phyloP scores from a whole-genome alignment of 2,888 invertebrate genomes.

The Helobdella robusta region DNA sequence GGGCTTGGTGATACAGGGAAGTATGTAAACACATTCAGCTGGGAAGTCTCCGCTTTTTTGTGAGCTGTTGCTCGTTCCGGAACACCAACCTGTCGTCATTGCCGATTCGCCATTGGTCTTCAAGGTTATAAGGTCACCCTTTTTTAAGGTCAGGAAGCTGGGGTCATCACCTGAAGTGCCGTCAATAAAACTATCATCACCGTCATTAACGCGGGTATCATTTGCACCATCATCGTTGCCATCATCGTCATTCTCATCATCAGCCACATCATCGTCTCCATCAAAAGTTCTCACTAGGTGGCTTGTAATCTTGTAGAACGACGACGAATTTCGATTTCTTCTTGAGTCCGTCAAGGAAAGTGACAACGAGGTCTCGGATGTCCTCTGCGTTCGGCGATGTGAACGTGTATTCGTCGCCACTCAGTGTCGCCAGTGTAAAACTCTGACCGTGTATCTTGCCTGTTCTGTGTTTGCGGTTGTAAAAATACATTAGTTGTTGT shows the following conservation, averaged over 20 bases:
- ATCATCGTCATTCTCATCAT: too few species aligned
- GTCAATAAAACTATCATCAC: background rate
- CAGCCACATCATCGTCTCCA: too few species aligned
- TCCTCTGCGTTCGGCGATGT: conserved; percentile 98
- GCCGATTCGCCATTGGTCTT: conserved; percentile 74
- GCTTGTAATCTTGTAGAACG: conserved; percentile 80
- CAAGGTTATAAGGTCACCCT: conserved; percentile 79
- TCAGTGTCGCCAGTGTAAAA: conserved; percentile 88
- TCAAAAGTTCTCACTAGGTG: conserved; percentile 32
- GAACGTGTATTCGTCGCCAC: conserved; percentile 96
- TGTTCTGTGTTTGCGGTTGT: conserved; percentile 56
- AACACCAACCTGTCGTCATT: conserved; percentile 60
- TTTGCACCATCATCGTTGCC: too few species aligned
- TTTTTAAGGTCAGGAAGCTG: conserved; percentile 69
- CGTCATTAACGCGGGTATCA: background rate
- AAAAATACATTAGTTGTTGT: too few species aligned
- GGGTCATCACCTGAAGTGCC: conserved; percentile 22
- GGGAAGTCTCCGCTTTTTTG: conserved; percentile 83
- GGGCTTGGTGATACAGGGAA: conserved; percentile 87
- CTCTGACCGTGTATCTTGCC: conserved; percentile 72
- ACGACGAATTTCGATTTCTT: conserved; percentile 87
- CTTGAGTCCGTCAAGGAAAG: conserved; percentile 90
- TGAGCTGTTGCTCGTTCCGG: conserved; percentile 48
- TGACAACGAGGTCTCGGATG: conserved; percentile 87
- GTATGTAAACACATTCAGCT: conserved; percentile 89